Evolutionary conservation across 2,797 vertebrate species (phyloP).

Genomic region (Artibeus jamaicensis): DNA sequence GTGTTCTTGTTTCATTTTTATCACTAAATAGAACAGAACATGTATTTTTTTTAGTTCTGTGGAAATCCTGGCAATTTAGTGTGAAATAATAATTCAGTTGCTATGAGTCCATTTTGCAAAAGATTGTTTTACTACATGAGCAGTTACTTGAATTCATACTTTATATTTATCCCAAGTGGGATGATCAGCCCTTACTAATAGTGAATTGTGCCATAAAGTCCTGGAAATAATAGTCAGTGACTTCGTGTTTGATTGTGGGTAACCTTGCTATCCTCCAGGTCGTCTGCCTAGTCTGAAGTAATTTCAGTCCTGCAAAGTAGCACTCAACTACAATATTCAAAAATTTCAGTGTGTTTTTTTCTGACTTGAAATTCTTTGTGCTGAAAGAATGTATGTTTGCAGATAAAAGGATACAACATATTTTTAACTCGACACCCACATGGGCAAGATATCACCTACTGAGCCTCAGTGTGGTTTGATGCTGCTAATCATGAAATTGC

Average conservation of each 20-base stretch:
- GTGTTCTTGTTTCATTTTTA: constrained; percentile 56
- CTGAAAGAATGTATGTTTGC: constrained; percentile 37
- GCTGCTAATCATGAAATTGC: neutral
- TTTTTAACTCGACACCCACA: neutral
- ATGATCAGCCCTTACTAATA: neutral
- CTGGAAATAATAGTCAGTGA: constrained; percentile 21
- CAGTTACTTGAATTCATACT: constrained; percentile 34
- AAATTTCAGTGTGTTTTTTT: constrained; percentile 23
- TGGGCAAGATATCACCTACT: neutral
- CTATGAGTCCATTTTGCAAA: neutral
- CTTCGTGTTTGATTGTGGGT: neutral
- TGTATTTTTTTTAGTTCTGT: constrained; percentile 17
- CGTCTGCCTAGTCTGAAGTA: constrained; percentile 17
- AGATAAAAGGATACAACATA: neutral
- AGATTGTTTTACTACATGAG: neutral
- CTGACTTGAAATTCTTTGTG: neutral
- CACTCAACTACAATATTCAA: neutral
- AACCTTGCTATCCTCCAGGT: neutral
- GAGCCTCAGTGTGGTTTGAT: constrained; percentile 5
- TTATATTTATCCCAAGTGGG: neutral
- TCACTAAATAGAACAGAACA: neutral
- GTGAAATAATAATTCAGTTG: constrained; percentile 29
- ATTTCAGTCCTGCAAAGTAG: constrained; percentile 23
- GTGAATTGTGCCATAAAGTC: neutral
- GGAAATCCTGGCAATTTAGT: neutral